These are phyloP conservation scores for Esperia sulphurella DNA, from an alignment of 2,888 invertebrate species.

Conservation along the genomic window DNA sequence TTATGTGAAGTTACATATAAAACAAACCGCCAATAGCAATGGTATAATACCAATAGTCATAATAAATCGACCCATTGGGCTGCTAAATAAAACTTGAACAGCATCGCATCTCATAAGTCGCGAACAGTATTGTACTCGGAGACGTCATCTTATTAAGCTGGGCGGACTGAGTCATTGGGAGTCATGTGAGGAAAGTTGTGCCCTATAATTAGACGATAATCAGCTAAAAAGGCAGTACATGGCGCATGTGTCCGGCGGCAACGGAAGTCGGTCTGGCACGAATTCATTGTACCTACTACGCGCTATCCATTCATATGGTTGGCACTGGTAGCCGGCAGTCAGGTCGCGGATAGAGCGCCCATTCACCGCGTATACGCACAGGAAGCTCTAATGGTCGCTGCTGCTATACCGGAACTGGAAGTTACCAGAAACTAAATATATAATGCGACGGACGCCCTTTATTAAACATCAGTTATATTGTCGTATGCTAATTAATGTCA, in stretches of 20 bases:
- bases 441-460: slow-evolving; percentile 35
- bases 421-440: slow-evolving; percentile 59
- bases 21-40: no score
- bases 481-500: no score
- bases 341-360: slow-evolving; percentile 43
- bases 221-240: slow-evolving; percentile 67
- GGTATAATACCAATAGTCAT: no score
- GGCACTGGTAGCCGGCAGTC: slow-evolving; percentile 39
- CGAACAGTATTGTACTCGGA: slow-evolving; percentile 40
- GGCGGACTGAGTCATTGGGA: slow-evolving; percentile 58
- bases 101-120: slow-evolving; percentile 42
- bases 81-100: slow-evolving; percentile 33
- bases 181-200: slow-evolving; percentile 59
- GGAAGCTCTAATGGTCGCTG: slow-evolving; percentile 63
- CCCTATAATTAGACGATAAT: slow-evolving; percentile 76
- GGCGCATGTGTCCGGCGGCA: slow-evolving; percentile 63
- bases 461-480: no score
- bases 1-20: slow-evolving; percentile 9
- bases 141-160: slow-evolving; percentile 34
- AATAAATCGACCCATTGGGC: slow-evolving; percentile 27
- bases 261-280: slow-evolving; percentile 69
- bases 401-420: slow-evolving; percentile 62
- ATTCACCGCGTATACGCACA: slow-evolving; percentile 51
- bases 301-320: slow-evolving; percentile 58
- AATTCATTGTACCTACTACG: slow-evolving; percentile 59